These are phyloP conservation scores for Pristionchus mayeri DNA, from an alignment of 2,888 invertebrate genomes.

Conservation along the genomic window DNA sequence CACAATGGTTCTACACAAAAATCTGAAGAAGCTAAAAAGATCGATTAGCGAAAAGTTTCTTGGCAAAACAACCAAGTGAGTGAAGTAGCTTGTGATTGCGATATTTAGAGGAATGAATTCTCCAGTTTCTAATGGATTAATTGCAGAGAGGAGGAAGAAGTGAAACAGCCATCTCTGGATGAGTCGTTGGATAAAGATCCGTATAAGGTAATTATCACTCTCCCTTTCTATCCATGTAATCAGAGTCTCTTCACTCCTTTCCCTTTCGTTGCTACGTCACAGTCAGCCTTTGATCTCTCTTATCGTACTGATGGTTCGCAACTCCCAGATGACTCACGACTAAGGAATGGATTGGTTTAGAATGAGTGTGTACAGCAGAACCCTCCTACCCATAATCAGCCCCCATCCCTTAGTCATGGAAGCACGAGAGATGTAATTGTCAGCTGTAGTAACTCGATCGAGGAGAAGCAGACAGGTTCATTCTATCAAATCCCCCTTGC, in stretches of 20 bases:
- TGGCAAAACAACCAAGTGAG: slow-evolving; percentile 27
- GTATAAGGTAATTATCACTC: slow-evolving; percentile 22
- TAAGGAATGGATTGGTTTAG: slow-evolving; percentile 35
- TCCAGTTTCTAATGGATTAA: background rate
- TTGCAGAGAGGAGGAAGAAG: background rate
- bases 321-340: background rate
- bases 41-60: slow-evolving; percentile 46
- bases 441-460: background rate
- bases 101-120: background rate
- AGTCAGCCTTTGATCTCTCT: slow-evolving; percentile 23
- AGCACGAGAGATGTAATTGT: background rate
- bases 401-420: background rate
- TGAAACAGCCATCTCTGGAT: background rate
- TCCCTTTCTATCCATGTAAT: slow-evolving; percentile 30
- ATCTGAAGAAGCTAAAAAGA: slow-evolving; percentile 42
- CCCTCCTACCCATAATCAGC: background rate
- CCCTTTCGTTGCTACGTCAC: slow-evolving; percentile 19
- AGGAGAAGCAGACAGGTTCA: background rate
- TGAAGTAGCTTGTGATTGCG: background rate
- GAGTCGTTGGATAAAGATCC: slow-evolving; percentile 40
- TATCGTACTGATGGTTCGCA: slow-evolving; percentile 34
- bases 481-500: background rate
- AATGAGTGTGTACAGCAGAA: background rate
- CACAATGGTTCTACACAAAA: slow-evolving; percentile 47
- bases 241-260: background rate